Evolutionary conservation across 2,113 vertebrate species (phyloP).

Genomic region (Engystomops pustulosus): DNA sequence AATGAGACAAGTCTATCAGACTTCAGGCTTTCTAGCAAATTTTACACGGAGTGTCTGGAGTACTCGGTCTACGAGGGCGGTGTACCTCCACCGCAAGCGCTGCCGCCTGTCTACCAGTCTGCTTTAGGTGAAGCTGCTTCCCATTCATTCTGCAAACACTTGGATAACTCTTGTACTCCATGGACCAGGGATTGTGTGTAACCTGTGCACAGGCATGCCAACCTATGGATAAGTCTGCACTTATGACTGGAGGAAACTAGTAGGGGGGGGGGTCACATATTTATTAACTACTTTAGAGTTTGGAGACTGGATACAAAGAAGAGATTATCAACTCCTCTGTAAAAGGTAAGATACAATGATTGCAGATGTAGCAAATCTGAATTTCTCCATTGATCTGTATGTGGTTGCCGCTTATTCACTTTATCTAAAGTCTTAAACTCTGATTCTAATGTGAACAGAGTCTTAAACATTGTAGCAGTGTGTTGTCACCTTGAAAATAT

Average conservation of each 20-base stretch:
- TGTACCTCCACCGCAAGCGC: not conserved
- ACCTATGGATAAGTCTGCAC: not conserved
- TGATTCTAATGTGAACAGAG: no score
- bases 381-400: not conserved
- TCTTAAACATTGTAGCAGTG: no score
- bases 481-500: no score
- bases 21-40: constrained; percentile 53
- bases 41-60: constrained; percentile 33
- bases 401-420: no score
- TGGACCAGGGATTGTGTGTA: not conserved
- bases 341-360: constrained; percentile 1
- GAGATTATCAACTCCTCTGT: not conserved
- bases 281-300: constrained; percentile 7
- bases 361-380: not conserved
- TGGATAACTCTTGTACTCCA: not conserved
- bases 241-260: not conserved
- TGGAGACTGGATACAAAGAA: not conserved
- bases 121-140: not conserved
- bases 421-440: no score
- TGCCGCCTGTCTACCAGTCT: not conserved
- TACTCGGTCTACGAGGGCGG: not conserved
- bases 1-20: constrained; percentile 44
- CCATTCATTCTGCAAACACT: not conserved
- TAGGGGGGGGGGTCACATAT: not conserved
- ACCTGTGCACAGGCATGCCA: constrained; percentile 16